Evolutionary conservation across 2,888 invertebrate genomes (phyloP), one percentile per base, ranked within the genome.

Genomic region (Catonia carolina): DNA sequence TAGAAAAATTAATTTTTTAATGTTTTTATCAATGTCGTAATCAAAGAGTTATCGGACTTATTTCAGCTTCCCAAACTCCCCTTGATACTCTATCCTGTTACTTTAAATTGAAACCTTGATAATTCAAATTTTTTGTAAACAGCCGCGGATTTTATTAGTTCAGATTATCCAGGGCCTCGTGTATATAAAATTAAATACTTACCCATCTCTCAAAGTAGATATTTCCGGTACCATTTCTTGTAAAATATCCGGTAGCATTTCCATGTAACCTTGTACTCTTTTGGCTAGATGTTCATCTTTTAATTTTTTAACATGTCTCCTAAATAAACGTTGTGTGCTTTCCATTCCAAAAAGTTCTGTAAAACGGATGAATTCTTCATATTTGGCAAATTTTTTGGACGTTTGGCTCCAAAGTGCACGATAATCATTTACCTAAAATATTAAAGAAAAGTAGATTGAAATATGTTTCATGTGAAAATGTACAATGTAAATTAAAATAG

Each of bases 281-380:
- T 84, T 82, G 48, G 83, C 82, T 59, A 89, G 75, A 72, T 87
- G 85, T 69, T 90, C 88, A 67, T 91, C 89, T 66, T 88, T 85
- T 56, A 91, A 73, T 69, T 86, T 85, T 67, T 85, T 86, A 66
- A 87, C 84, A 70, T 90, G 89, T 56, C 85, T 76, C 63, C 85
- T 78, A 70, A 90, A 90, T 62, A 88, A 76, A 67, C 84, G 77
- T 67, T 79, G 79, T 36, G 84, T 83, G 65, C 78, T 77, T 67
- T 83, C 83, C 60, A 71, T 61, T 10, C 95, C 95, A 72, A 94
- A 93, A 58, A 93, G 79, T 70, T 94, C 92, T 33, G 89, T 84
- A 73, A 89, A 91, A 72, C 89, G 87, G 55, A 85, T 78, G 82
- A 91, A 95, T 69, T 96, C 95, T 51, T 89, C 87, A 68, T 90